These are phyloP conservation scores for Triops cancriformis DNA, from an alignment of 1,140 invertebrate species.

Conservation along the genomic window DNA sequence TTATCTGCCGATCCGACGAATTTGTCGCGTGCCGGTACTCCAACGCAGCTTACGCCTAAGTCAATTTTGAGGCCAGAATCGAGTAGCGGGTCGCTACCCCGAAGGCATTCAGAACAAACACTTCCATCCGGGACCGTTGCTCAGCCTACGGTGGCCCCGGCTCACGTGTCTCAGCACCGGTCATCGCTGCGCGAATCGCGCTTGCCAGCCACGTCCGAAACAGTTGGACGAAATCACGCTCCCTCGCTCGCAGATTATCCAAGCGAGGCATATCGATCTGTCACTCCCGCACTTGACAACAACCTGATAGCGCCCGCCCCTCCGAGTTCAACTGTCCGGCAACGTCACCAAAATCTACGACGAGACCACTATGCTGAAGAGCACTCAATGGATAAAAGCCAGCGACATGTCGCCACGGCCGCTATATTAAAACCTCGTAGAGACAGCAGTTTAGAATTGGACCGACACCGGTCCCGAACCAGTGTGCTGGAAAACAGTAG, in stretches of 20 bases:
- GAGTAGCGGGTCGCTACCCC: neutral
- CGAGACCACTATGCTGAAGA: conserved; percentile 15
- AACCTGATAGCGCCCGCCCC: conserved; percentile 40
- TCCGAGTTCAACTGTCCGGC: conserved; percentile 34
- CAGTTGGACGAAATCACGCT: conserved; percentile 26
- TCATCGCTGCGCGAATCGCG: conserved; percentile 31
- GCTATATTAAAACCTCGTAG: neutral
- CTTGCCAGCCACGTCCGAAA: conserved; percentile 29
- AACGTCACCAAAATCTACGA: conserved; percentile 25
- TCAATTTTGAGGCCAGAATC: conserved; percentile 29
- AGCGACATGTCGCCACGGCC: neutral
- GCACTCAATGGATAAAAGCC: neutral
- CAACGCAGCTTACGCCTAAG: conserved; percentile 30
- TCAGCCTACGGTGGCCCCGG: conserved; percentile 31
- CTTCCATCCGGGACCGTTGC: conserved; percentile 13
- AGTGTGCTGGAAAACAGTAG: neutral
- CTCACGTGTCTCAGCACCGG: conserved; percentile 30
- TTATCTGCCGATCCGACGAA: conserved; percentile 25
- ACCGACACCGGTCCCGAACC: neutral
- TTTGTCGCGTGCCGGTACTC: conserved; percentile 29
- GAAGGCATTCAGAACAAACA: neutral
- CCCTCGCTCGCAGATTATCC: conserved; percentile 32
- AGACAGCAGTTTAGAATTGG: neutral
- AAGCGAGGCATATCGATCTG: conserved; percentile 44
- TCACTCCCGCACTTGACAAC: conserved; percentile 44